Conservation (phyloP, 2,888 invertebrate genomes). For the Pherbina coryleti region DNA sequence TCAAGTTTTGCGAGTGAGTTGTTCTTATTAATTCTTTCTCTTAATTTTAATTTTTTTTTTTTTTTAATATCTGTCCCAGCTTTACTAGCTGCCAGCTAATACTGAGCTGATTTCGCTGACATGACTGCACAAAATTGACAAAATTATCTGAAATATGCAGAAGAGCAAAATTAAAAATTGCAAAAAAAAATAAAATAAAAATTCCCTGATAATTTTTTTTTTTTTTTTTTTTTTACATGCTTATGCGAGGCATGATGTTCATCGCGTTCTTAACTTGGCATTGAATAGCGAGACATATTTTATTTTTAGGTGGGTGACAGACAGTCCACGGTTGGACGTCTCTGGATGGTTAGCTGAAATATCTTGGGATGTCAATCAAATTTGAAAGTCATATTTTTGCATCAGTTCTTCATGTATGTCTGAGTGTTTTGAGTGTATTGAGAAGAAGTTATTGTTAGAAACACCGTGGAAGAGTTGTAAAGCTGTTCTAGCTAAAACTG, state of each 20-base stretch:
- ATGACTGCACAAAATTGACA: constrained; percentile 68
- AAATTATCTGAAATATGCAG: constrained; percentile 67
- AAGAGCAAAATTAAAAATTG: constrained; percentile 44
- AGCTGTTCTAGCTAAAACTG: too few species aligned
- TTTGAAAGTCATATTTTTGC: constrained; percentile 58
- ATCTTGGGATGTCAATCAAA: constrained; percentile 65
- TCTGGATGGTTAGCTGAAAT: constrained; percentile 54
- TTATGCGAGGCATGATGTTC: background rate
- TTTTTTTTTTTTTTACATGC: constrained; percentile 14
- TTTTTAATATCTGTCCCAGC: background rate
- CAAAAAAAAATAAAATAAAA: background rate
- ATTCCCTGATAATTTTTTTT: background rate
- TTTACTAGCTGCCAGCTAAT: constrained; percentile 54
- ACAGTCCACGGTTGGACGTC: constrained; percentile 4
- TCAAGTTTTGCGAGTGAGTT: background rate
- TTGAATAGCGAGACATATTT: constrained; percentile 59
- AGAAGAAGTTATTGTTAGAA: too few species aligned
- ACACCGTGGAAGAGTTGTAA: too few species aligned
- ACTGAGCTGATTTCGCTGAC: constrained; percentile 56
- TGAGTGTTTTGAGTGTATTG: too few species aligned
- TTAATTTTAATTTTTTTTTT: background rate
- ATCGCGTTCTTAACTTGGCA: background rate
- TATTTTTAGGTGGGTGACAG: constrained; percentile 62
- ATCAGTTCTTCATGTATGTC: constrained; percentile 20
- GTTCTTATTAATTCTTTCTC: background rate